Evolutionary conservation across 2,113 vertebrate species (phyloP).

Genomic region (Ginglymostoma cirratum): DNA sequence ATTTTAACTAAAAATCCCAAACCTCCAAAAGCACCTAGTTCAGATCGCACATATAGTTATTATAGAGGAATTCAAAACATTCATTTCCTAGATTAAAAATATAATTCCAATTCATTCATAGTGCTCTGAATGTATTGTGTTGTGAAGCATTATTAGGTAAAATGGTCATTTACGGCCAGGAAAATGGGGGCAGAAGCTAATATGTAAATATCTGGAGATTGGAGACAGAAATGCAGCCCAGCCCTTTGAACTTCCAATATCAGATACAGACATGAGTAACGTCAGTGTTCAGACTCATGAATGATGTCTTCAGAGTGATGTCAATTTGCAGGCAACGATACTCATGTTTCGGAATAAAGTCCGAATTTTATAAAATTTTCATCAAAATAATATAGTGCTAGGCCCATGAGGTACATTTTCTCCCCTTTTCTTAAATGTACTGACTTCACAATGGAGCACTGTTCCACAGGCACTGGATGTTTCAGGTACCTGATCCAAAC

Average conservation of each 20-base stretch:
- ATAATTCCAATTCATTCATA: constrained; percentile 29
- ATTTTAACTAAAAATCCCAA: constrained; percentile 30
- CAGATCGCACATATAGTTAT: constrained; percentile 32
- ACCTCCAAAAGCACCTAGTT: constrained; percentile 5
- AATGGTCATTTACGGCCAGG: constrained; percentile 18
- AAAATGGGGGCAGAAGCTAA: neutral
- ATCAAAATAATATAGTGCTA: neutral
- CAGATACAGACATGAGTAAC: neutral
- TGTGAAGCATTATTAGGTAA: constrained; percentile 27
- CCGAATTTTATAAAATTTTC: neutral
- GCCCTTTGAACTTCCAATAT: neutral
- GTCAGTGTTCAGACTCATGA: constrained; percentile 1
- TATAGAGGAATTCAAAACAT: constrained; percentile 13
- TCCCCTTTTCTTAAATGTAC: neutral
- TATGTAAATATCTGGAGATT: neutral
- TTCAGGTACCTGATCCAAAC: neutral
- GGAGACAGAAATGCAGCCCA: neutral
- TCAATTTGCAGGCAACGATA: neutral
- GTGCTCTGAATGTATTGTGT: constrained; percentile 18
- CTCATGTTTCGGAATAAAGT: constrained; percentile 5
- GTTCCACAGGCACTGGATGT: neutral
- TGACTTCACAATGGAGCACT: neutral
- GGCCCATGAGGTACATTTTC: neutral
- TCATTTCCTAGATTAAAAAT: constrained; percentile 34
- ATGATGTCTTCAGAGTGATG: neutral